These are phyloP conservation scores for Cheiracanthium punctorium DNA, from an alignment of 2,888 invertebrate species.

Conservation along the genomic window DNA sequence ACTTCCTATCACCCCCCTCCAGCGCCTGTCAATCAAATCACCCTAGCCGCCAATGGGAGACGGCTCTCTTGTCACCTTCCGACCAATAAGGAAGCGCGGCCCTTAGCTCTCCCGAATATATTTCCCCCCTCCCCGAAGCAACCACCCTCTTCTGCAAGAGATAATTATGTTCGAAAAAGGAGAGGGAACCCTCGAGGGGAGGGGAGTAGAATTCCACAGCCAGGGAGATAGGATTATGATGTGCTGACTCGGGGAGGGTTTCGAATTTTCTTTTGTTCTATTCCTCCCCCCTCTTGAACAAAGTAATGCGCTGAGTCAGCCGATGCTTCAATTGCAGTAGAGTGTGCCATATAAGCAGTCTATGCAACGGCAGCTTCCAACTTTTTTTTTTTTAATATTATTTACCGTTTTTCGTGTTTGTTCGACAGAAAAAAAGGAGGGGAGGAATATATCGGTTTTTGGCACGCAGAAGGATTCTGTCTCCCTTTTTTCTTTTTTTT, in stretches of 20 bases:
- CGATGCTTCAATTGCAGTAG: constrained; percentile 44
- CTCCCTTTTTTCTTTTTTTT: no score
- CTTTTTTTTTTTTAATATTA: neutral
- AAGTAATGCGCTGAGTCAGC: constrained; percentile 63
- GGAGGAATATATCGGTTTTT: neutral
- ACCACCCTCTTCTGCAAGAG: constrained; percentile 1
- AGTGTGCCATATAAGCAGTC: constrained; percentile 40
- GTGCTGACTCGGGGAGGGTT: neutral
- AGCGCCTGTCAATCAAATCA: constrained; percentile 51
- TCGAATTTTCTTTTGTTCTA: constrained; percentile 58
- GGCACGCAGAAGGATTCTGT: neutral
- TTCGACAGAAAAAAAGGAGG: neutral
- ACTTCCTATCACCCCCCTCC: constrained; percentile 12
- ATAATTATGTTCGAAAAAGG: constrained; percentile 47
- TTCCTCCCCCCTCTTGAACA: constrained; percentile 33
- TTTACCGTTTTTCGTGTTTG: constrained; percentile 15
- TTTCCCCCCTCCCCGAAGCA: constrained; percentile 25
- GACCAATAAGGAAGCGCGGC: constrained; percentile 31
- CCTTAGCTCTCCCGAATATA: constrained; percentile 31
- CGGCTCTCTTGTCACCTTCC: constrained; percentile 60
- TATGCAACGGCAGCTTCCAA: neutral
- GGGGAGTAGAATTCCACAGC: constrained; percentile 14
- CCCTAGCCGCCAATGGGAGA: constrained; percentile 63
- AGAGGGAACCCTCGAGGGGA: constrained; percentile 1
- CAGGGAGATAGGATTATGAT: constrained; percentile 11